Evolutionary conservation across 30 jellyfish, hydroid and myxozoan genomes (phyloP), one percentile per base, ranked within the genome.

Genomic region (Nemopilema nomurai): DNA sequence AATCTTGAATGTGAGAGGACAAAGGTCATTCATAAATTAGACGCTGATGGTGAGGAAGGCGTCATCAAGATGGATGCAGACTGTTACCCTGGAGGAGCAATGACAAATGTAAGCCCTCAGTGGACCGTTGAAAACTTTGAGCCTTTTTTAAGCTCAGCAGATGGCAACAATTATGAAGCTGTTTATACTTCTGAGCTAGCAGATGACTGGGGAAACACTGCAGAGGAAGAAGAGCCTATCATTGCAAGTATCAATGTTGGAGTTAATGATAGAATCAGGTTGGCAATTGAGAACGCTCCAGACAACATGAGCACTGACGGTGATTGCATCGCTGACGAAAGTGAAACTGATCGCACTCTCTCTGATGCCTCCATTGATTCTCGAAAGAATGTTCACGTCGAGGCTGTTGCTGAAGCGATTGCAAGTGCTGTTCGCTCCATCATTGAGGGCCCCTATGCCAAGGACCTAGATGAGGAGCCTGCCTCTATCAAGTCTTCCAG

Each of bases 161-260:
- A 67, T 18, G 30, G 33, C 57, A 41, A 13, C 52, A 67, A 29
- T 23, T 17, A 19, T 3, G 41, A 19, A 1, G 76, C 76, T 23
- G 76, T 67, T 67, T 29, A 67, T 21, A 67, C 23, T 67, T 29
- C 57, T 41, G 57, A 41, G 57, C 57, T n/a, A n/a, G n/a, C n/a
- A n/a, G n/a, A n/a, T n/a, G 76, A 18, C 6, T 4, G 4, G 57
- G 52, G 0, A 67, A 20, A 67, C 30, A 3, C 30, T 19, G 41
- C 8, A 16, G 23, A 67, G 52, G 76, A 67, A 21, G 41, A 9
- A 0, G 52, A 1, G 17, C 16, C 76, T 17, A 33, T 17, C 3
- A 33, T 17, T 4, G 52, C 76, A 0, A 21, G 32, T 67, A 33
- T 19, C 23, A 21, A 20, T 67, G 51, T 33, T 23, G 30, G 21